phyloP scores from a whole-genome alignment of 2,113 vertebrate genomes.

The Podarcis cretensis region DNA sequence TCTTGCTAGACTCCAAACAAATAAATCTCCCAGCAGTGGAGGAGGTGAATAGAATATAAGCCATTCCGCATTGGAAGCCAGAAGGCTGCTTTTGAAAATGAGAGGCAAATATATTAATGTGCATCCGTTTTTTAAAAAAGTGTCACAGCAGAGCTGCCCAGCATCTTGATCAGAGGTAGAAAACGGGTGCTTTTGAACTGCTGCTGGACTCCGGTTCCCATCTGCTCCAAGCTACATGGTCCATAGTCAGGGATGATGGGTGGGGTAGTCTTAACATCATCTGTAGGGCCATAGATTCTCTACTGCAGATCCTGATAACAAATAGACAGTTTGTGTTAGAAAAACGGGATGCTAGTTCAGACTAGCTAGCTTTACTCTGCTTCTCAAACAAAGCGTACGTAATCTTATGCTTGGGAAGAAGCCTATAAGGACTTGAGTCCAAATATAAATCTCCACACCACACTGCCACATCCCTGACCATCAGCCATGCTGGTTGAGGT shows the following conservation, averaged over 20 bases:
- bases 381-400: background rate
- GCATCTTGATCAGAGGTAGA: background rate
- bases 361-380: background rate
- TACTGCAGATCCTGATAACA: background rate
- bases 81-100: slow-evolving; percentile 36
- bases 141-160: background rate
- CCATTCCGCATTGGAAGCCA: slow-evolving; percentile 24
- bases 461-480: no score
- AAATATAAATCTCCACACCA: background rate
- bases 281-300: no score
- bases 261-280: no score
- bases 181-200: no score
- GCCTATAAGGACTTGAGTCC: background rate
- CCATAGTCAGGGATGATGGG: no score
- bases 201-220: no score
- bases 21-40: background rate
- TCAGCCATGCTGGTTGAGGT: no score
- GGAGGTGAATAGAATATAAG: background rate
- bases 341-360: background rate
- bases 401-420: background rate
- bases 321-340: background rate
- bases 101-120: slow-evolving; percentile 7
- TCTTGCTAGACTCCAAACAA: background rate
- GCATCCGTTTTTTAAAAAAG: background rate
- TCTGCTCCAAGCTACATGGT: no score